Evolutionary conservation across 2,888 invertebrate genomes (phyloP), one percentile per base, ranked within the genome.

Genomic region (Chromoteleia sp.): DNA sequence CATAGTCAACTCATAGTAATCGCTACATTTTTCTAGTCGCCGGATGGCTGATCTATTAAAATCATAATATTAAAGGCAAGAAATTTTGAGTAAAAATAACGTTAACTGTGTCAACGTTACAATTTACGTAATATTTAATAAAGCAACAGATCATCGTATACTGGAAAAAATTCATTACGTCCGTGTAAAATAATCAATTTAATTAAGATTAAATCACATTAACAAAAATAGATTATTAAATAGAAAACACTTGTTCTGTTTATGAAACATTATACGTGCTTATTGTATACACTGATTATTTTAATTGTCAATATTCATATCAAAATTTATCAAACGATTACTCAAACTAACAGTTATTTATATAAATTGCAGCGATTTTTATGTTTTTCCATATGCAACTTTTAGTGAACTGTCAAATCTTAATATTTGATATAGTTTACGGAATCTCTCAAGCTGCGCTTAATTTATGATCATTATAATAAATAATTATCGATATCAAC

Each of bases 1-100:
- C 36, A 19, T 36, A 56, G 36, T 56, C 33, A 14, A 56, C 36
- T 56, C 33, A 56, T 56, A 36, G 19, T 56, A 56, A 56, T 56
- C 36, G 33, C 33, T 48, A n/a, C n/a, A 48, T 12, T 56, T 56
- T 39, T 17, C 29, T 39, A 19, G 19, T 19, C 56, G 36, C 19
- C 19, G 36, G n/a, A 7, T 36, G 56, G 39, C 19, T 36, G 19
- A 19, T 56, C 19, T 56, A 56, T 56, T 56, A 25, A 56, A 36
- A 56, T 56, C 25, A 56, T 36, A 56, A 36, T 36, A 36, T 56
- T 17, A 43, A 36, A 56, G 25, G 48, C 48, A 48, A 25, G 48
- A n/a, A 21, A 21, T 48, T 48, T 48, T 48, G 48, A 10, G 25
- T n/a, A 25, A 48, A 48, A 48, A 48, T 25, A 25, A 48, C 12